A percentile compares a stretch with the other conserved stretches of the same genome.
Evolutionary conservation across 2,888 invertebrate species (phyloP).

Genomic region (Diadegma fenestrale): DNA sequence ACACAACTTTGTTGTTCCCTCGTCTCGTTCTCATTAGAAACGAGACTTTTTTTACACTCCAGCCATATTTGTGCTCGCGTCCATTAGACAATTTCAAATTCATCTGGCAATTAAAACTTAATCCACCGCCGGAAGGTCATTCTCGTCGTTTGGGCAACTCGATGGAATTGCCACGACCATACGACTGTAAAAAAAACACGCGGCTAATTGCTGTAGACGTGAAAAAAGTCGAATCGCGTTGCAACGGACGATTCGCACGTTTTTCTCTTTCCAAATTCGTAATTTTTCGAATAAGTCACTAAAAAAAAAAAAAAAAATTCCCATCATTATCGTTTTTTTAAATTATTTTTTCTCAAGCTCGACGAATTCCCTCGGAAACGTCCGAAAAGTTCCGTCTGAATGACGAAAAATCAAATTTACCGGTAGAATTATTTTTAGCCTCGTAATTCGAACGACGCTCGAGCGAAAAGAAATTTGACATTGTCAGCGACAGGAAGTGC

Average conservation of each 20-base stretch:
- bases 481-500: slow-evolving; percentile 44
- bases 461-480: slow-evolving; percentile 38
- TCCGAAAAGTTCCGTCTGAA: no score
- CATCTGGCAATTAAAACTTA: slow-evolving; percentile 18
- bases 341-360: no score
- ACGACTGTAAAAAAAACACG: slow-evolving; percentile 4
- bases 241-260: background rate
- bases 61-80: background rate
- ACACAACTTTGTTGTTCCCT: background rate
- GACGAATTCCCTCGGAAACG: no score
- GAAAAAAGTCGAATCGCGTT: slow-evolving; percentile 18
- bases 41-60: background rate
- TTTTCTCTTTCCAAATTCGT: background rate
- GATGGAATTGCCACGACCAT: background rate
- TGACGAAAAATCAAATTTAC: background rate
- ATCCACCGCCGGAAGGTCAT: slow-evolving; percentile 11
- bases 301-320: no score
- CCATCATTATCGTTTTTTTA: no score
- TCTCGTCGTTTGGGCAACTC: slow-evolving; percentile 18
- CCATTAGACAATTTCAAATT: slow-evolving; percentile 3
- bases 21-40: slow-evolving; percentile 11
- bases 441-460: background rate
- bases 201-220: slow-evolving; percentile 4
- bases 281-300: background rate
- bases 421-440: background rate